phyloP scores from a whole-genome alignment of 1,140 invertebrate species.

The Oryctes rhinoceros region DNA sequence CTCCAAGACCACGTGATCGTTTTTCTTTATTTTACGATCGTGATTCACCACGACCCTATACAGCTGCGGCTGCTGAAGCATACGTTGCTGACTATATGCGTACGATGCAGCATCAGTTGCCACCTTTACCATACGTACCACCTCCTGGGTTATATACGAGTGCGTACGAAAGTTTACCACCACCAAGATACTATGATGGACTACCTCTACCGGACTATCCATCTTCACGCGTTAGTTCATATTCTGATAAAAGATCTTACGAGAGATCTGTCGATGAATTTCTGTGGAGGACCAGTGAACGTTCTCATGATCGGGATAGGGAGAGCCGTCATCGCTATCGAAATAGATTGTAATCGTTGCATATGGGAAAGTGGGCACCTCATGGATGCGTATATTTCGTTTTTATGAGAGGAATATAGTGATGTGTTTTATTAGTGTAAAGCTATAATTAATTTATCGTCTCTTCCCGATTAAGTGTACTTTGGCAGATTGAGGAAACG shows the following conservation, averaged over 20 bases:
- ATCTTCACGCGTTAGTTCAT: conserved; percentile 64
- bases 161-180: conserved; percentile 75
- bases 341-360: conserved; percentile 46
- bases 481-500: conserved; percentile 21
- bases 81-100: conserved; percentile 82
- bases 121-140: conserved; percentile 74
- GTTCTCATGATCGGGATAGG: conserved; percentile 63
- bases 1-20: conserved; percentile 62
- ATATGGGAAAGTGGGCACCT: not conserved
- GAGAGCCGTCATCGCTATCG: conserved; percentile 54
- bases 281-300: conserved; percentile 80
- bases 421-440: conserved; percentile 40
- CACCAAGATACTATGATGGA: conserved; percentile 82
- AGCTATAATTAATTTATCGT: conserved; percentile 39
- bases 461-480: conserved; percentile 2
- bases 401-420: conserved; percentile 35
- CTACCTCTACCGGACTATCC: conserved; percentile 70
- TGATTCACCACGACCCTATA: conserved; percentile 59
- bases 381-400: conserved; percentile 27
- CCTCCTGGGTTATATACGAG: conserved; percentile 68
- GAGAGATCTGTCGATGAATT: conserved; percentile 92
- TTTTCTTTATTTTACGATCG: conserved; percentile 57
- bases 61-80: conserved; percentile 75
- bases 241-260: conserved; percentile 80
- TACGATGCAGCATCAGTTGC: conserved; percentile 81